Percentiles rank a stretch among this genome's conserved stretches.
phyloP scores from a whole-genome alignment of 2,113 vertebrate species.

The Oncorhynchus masou region DNA sequence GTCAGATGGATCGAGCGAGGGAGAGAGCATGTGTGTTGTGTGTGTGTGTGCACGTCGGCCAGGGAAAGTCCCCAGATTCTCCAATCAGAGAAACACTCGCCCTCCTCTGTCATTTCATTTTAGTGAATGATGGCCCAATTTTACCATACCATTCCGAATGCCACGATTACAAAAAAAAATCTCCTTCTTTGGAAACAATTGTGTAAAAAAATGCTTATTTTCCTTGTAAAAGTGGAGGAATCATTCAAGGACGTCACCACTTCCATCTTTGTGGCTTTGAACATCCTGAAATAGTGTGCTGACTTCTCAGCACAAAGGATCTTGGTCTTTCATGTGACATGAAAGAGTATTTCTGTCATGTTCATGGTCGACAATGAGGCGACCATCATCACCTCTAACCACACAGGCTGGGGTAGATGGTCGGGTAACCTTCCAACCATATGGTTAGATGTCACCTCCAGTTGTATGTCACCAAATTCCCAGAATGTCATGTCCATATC shows the following conservation, averaged over 20 bases:
- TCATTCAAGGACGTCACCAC: not conserved
- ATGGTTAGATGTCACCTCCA: conserved; percentile 14
- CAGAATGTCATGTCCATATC: not conserved
- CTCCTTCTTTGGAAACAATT: not conserved
- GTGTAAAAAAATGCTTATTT: not conserved
- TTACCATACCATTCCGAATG: not conserved
- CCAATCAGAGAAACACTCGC: not conserved
- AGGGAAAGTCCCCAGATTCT: not conserved
- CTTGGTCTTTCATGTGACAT: too few relatives aligned
- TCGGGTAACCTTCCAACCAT: not conserved
- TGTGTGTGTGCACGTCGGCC: too few relatives aligned
- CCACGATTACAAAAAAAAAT: not conserved
- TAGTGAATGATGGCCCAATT: not conserved
- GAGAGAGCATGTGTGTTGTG: not conserved
- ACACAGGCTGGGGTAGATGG: not conserved
- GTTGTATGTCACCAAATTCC: conserved; percentile 3
- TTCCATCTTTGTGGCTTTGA: too few relatives aligned
- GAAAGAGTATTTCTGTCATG: too few relatives aligned
- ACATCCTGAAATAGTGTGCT: too few relatives aligned
- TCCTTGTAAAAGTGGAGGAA: too few relatives aligned
- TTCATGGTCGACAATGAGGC: too few relatives aligned
- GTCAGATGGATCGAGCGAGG: not conserved
- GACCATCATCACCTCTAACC: too few relatives aligned
- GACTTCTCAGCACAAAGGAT: too few relatives aligned
- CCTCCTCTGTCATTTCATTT: not conserved